phyloP scores from a whole-genome alignment of 2,113 vertebrate genomes.

The Perca schrenkii region DNA sequence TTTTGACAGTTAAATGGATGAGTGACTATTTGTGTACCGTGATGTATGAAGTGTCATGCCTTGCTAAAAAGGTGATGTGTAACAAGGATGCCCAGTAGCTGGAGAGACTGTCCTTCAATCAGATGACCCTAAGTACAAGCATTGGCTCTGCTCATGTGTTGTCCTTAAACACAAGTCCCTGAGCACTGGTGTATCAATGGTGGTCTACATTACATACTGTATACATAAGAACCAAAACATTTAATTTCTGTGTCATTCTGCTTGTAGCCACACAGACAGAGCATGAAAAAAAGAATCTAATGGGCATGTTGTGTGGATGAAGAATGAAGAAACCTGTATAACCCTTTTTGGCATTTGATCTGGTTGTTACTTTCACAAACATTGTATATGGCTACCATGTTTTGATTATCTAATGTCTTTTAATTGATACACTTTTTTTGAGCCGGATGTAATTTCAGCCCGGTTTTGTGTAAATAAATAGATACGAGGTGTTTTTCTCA shows the following conservation, averaged over 20 bases:
- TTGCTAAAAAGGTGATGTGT: not conserved
- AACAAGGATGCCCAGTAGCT: not conserved
- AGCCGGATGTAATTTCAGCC: no score
- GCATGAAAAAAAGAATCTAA: not conserved
- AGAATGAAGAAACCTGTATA: not conserved
- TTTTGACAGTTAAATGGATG: slow-evolving; percentile 11
- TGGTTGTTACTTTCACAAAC: not conserved
- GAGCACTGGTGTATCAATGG: not conserved
- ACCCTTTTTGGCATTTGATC: not conserved
- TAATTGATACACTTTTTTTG: no score
- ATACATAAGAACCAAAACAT: not conserved
- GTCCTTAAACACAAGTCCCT: not conserved
- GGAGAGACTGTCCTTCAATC: not conserved
- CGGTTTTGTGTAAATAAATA: no score
- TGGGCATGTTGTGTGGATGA: not conserved
- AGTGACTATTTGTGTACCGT: no score
- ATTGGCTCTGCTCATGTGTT: not conserved
- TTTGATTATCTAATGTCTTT: no score
- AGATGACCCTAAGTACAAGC: not conserved
- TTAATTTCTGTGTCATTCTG: not conserved
- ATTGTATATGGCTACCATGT: not conserved
- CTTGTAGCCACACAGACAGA: no score
- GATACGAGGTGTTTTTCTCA: no score
- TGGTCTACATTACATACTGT: not conserved
- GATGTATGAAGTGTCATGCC: not conserved